Conservation (phyloP, 23 tunicate genomes). For the Styela clava region DNA sequence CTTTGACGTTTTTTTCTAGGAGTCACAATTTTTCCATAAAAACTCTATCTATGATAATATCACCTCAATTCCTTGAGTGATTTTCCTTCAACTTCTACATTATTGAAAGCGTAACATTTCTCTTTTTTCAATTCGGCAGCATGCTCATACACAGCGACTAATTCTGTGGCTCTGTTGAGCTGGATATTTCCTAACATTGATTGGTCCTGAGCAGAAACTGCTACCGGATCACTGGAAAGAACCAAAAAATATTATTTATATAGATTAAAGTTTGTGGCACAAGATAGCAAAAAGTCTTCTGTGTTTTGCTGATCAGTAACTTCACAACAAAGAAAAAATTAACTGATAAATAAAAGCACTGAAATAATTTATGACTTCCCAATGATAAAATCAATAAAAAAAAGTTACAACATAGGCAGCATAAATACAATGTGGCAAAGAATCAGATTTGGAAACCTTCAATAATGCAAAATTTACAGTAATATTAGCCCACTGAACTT, state of each 20-base stretch:
- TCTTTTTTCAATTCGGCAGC: conserved; percentile 91
- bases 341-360: too few relatives aligned
- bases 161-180: conserved; percentile 54
- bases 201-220: conserved; percentile 43
- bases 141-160: conserved; percentile 47
- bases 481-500: too few relatives aligned
- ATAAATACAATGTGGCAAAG: too few relatives aligned
- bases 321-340: neutral
- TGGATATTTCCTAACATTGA: conserved; percentile 26
- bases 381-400: too few relatives aligned
- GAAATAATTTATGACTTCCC: too few relatives aligned
- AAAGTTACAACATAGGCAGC: too few relatives aligned
- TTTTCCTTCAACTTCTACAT: conserved; percentile 66
- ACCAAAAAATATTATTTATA: neutral
- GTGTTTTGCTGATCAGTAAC: neutral
- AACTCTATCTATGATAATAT: too few relatives aligned
- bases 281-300: neutral
- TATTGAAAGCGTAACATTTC: conserved; percentile 67
- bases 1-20: too few relatives aligned
- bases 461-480: too few relatives aligned
- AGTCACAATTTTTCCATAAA: too few relatives aligned
- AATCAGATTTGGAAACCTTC: too few relatives aligned
- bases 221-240: conserved; percentile 40
- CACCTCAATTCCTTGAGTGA: conserved; percentile 84
- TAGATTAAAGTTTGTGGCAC: neutral